A percentile compares a stretch with the other conserved stretches of the same genome.
These are phyloP conservation scores for Kradibia gibbosae DNA, from an alignment of 1,140 invertebrate genomes.

Conservation along the genomic window DNA sequence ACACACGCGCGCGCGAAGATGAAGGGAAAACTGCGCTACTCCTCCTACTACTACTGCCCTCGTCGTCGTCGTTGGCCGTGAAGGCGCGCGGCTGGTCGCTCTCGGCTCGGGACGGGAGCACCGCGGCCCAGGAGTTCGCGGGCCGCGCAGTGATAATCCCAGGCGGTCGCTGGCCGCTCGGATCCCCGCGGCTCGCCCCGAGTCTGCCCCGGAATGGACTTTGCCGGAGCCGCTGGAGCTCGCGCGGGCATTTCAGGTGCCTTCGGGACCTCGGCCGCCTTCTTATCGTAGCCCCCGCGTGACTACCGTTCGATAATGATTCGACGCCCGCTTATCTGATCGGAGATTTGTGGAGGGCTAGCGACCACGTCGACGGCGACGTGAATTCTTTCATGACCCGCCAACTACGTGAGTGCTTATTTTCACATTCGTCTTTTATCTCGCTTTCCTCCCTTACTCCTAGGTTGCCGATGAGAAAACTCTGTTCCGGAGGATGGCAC, in stretches of 20 bases:
- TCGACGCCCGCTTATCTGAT: slow-evolving; percentile 35
- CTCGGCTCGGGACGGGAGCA: no score
- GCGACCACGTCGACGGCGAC: background rate
- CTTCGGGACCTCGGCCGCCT: background rate
- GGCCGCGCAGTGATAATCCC: background rate
- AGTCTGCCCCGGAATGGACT: slow-evolving; percentile 20
- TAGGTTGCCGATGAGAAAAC: background rate
- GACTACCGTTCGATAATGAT: slow-evolving; percentile 36
- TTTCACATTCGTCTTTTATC: no score
- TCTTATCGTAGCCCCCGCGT: slow-evolving; percentile 30
- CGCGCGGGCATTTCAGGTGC: background rate
- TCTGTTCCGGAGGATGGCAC: no score
- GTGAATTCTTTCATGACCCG: background rate
- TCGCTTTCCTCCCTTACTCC: background rate
- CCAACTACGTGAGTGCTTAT: background rate
- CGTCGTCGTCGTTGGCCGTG: background rate
- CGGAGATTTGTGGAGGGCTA: background rate
- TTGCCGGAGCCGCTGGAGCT: slow-evolving; percentile 8
- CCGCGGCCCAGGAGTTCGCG: no score
- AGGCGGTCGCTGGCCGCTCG: background rate
- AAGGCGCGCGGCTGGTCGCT: background rate
- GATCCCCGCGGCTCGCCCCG: background rate
- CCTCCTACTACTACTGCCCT: background rate
- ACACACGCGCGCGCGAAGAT: background rate
- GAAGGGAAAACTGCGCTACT: background rate